Percentiles rank a stretch among this genome's conserved stretches.
Conservation (phyloP, 2,888 invertebrate species). For the Smittia aterrima region DNA sequence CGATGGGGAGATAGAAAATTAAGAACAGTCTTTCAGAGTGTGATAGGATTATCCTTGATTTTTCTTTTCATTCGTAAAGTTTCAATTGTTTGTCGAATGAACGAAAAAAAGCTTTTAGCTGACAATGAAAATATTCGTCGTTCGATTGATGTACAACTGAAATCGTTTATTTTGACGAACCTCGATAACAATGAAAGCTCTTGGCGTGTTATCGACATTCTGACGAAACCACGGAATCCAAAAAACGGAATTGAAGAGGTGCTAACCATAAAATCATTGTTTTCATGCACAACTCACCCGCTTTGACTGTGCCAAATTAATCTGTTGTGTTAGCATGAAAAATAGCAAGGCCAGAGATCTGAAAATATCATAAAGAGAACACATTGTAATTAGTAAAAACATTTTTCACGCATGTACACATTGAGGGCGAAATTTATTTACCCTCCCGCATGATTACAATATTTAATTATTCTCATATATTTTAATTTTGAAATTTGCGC, state of each 20-base stretch:
- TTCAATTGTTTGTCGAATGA: too few species aligned
- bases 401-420: neutral
- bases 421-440: neutral
- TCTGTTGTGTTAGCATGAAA: slow-evolving; percentile 58
- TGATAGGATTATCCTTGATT: neutral
- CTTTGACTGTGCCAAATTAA: slow-evolving; percentile 58
- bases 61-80: too few species aligned
- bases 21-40: neutral
- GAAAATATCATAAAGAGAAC: slow-evolving; percentile 53
- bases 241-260: neutral
- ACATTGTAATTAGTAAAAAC: slow-evolving; percentile 23
- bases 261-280: neutral
- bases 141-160: too few species aligned
- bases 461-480: slow-evolving; percentile 2
- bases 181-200: neutral
- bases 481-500: slow-evolving; percentile 15
- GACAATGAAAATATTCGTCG: too few species aligned
- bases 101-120: too few species aligned
- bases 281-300: slow-evolving; percentile 60
- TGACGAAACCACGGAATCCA: slow-evolving; percentile 3
- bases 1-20: slow-evolving; percentile 45
- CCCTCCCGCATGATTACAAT: neutral
- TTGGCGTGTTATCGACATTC: neutral
- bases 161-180: too few species aligned
- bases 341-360: slow-evolving; percentile 63